phyloP scores from a whole-genome alignment of 2,888 invertebrate genomes.

The Apamea sordens region DNA sequence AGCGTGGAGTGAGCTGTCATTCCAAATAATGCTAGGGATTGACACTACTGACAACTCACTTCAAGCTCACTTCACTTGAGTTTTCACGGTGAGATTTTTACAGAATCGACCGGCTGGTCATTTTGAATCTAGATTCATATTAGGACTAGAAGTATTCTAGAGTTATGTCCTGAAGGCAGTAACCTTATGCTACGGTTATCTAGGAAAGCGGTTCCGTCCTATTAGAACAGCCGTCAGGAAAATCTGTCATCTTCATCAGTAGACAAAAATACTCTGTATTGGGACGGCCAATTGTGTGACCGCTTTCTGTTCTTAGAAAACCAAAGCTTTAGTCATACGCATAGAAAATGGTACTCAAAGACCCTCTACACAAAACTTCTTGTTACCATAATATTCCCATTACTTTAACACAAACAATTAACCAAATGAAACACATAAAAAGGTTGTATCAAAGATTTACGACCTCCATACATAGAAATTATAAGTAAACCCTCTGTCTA shows the following conservation, averaged over 20 bases:
- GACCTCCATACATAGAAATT: conserved; percentile 56
- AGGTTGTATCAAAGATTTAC: conserved; percentile 61
- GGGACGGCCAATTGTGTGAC: background rate
- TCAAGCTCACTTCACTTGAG: too few species aligned
- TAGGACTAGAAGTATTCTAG: too few species aligned
- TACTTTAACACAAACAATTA: conserved; percentile 57
- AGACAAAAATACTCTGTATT: background rate
- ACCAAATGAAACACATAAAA: conserved; percentile 64
- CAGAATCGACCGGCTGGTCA: too few species aligned
- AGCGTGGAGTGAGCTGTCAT: too few species aligned
- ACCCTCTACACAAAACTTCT: background rate
- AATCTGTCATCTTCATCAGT: background rate
- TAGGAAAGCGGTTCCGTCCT: background rate
- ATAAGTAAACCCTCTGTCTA: conserved; percentile 47
- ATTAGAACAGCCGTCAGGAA: background rate
- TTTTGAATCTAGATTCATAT: too few species aligned
- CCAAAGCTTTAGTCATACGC: background rate
- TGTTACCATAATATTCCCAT: conserved; percentile 33
- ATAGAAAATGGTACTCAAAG: background rate
- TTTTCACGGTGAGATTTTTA: too few species aligned
- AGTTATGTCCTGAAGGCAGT: too few species aligned
- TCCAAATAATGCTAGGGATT: too few species aligned
- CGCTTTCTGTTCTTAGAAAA: background rate
- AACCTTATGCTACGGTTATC: background rate
- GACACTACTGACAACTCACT: too few species aligned